Evolutionary conservation across 2,797 vertebrate genomes (phyloP), one percentile per base, ranked within the genome.

Genomic region (Cichlasoma orientale): DNA sequence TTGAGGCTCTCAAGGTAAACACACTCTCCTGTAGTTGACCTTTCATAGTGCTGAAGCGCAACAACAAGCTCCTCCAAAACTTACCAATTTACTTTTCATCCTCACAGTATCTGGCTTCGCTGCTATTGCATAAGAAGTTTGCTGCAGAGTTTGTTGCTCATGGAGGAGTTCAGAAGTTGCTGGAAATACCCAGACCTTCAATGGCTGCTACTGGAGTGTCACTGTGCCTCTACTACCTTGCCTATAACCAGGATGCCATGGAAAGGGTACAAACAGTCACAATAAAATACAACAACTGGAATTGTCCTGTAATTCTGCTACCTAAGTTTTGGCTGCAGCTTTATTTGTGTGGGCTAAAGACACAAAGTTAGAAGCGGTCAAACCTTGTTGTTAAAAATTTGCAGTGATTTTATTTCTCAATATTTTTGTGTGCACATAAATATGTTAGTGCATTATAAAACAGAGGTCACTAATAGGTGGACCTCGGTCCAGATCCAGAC

Each of bases 191-290:
- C 61, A 95, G 97, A 73, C 98, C 98, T 75, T 99, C 98, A 16
- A 99, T 99, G 98, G 97, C 98, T 86, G 98, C 98, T 21, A 99
- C 98, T 6, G 98, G 98, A 68, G 98, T 99, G n/a, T 99, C 98
- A 56, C 96, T 99, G 95, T 99, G 98, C 86, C 97, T 99, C 25
- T 99, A 99, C 92, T 99, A 99, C 85, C 93, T 99, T 83, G 99
- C 98, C 7, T 99, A 99, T 89, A 99, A 99, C 91, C 98, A 99
- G 93, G 98, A 99, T 74, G 98, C 98, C 50, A 99, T 99, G 98
- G 98, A 99, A 92, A 95, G 98, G 95, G 98, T 99, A 95, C 6
- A 25, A 74, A 61, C 6, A 54, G 2, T 23, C 27, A 21, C 38
- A 77, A 18, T 29, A 47, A 68, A 29, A 31, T 29, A 13, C 14